Base-by-base conservation (phyloP, 2,797 vertebrate species). In the Distichodus sexfasciatus region DNA sequence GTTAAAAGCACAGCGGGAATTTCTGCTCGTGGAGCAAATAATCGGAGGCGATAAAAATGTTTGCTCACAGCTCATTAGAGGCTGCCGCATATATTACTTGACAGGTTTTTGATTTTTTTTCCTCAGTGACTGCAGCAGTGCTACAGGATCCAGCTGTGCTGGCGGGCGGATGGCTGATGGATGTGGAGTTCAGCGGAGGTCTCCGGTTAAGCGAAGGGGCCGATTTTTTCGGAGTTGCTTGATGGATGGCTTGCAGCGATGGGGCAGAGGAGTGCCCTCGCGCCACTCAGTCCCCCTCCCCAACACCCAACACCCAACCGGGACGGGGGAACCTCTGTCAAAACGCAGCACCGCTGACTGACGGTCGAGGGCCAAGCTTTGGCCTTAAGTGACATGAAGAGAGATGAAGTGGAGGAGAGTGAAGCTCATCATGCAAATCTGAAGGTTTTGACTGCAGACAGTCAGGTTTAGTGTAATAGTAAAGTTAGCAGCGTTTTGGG, bases 301-400 rank as follows among this genome's bases (percentile, higher is more conserved):
- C 67, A 24, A 38, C 58, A 44, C 35, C n/a, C n/a, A n/a, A n/a
- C 48, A 64, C 63, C 48, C 57, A 50, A 60, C 48, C 43, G 63
- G 50, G 17, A 2, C 47, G 68, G 36, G 65, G 61, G 55, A 44
- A 61, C 46, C 55, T 74, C 58, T 73, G 71, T 66, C 51, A 71
- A 58, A 72, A 62, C 65, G 65, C 40, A 43, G 69, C 44, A 40
- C 31, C 19, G 46, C 40, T 74, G 77, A 76, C 53, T 78, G 79
- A 79, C 74, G 71, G 79, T 35, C 44, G 15, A 17, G 40, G 36
- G 73, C 44, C 58, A 41, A 54, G 62, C 53, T 50, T 54, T 28
- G 40, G 44, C 53, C 62, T 46, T 23, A 41, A 43, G 59, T 68
- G 50, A 76, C 60, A 62, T 36, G 14, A 55, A 55, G 64, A 59